Base-by-base conservation (phyloP, 2,113 vertebrate genomes). In the Oncorhynchus masou region DNA sequence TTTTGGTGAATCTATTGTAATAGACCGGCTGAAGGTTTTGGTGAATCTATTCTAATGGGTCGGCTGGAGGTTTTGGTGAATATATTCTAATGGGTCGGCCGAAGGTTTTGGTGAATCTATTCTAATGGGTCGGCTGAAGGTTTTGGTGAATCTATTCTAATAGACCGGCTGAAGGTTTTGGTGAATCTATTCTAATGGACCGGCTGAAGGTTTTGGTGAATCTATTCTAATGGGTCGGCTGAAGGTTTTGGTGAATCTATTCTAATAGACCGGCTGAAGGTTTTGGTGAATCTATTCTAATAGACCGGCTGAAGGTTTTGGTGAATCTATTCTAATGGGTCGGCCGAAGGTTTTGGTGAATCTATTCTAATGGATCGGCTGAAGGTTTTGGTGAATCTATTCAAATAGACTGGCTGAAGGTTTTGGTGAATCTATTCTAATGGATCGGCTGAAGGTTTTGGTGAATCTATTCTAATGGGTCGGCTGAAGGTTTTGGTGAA, bases 201-300 rank as follows among this genome's bases (percentile, higher is more conserved):
- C 27, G 27, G 27, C 27, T 29, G 27, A 29, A 29, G 3, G 27
- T 3, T 3, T 29, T 29, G 27, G 27, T 3, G 27, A 29, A 29
- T 29, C 27, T 29, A 3, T 34, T 34, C 0, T n/a, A n/a, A n/a
- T n/a, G n/a, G n/a, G n/a, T n/a, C n/a, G n/a, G n/a, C n/a, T n/a
- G n/a, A n/a, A n/a, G 90, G 93, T 91, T 92, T 93, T 91, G 92
- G 90, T 90, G 88, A 89, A 90, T 92, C 85, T 90, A 85, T 87
- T 91, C 87, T 87, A 88, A 87, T 79, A 87, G 15, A 1, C 1
- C 51, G 4, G 84, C 84, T 69, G 72, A 76, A 80, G 76, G 85
- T 88, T 91, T 90, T 86, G 84, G 83, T 89, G 88, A 89, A 90
- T 92, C 85, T 90, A 85, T 87, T 91, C 88, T 87, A 88, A 87